These are phyloP conservation scores for Luperina nickerlii DNA, from an alignment of 2,888 invertebrate species.

Conservation along the genomic window DNA sequence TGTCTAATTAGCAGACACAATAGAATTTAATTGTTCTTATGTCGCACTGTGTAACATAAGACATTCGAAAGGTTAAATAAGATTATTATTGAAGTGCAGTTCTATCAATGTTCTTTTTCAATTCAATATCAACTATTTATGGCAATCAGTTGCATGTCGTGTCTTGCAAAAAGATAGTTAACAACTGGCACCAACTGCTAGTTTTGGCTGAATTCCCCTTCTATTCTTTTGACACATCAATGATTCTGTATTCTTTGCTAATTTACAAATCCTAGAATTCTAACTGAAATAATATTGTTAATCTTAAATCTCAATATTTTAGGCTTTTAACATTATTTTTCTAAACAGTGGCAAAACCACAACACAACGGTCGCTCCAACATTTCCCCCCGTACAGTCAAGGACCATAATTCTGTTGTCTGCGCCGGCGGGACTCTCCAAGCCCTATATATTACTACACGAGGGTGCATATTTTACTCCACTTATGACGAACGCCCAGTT, in stretches of 20 bases:
- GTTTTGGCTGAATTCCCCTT: not conserved
- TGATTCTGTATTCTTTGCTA: not conserved
- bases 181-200: not conserved
- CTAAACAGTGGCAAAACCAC: conserved; percentile 6
- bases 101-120: not conserved
- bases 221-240: not conserved
- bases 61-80: too few species aligned
- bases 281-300: not conserved
- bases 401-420: conserved; percentile 44
- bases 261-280: not conserved
- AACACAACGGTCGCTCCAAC: conserved; percentile 27
- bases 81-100: not conserved
- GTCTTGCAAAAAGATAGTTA: too few species aligned
- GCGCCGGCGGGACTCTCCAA: conserved; percentile 53
- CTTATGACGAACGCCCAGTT: conserved; percentile 66
- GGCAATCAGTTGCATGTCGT: not conserved
- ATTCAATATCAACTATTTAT: conserved; percentile 2
- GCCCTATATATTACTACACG: conserved; percentile 67
- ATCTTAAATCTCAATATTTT: not conserved
- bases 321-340: not conserved
- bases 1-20: too few species aligned
- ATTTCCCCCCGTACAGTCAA: conserved; percentile 20
- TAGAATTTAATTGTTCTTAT: too few species aligned
- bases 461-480: conserved; percentile 73
- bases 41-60: too few species aligned